Base-by-base conservation (phyloP, 2,888 invertebrate species). In the Sympetrum striolatum region DNA sequence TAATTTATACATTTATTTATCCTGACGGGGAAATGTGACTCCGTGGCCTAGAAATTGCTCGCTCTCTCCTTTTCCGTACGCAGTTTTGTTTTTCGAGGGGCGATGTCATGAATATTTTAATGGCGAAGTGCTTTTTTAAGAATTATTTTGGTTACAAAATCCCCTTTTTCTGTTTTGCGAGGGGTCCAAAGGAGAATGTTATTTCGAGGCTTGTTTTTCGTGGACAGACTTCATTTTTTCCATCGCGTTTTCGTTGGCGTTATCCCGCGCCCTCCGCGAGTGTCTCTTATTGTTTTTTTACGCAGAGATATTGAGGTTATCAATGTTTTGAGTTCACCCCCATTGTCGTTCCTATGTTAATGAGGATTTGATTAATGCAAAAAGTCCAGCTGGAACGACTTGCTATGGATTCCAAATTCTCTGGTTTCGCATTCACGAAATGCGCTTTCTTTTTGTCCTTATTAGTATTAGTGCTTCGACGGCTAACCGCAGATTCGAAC, bases 71-170 rank as follows among this genome's bases (percentile, higher is more conserved):
- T 73, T 25, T 73, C 25, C 31, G 14, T 31, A 31, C 73, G 25
- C 73, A 25, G 25, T 73, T 73, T 73, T 73, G 37, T 86, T 35
- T 60, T 60, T 37, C 64, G 37, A n/a, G 37, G 31, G 86, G 64
- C 31, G 86, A 60, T 60, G 60, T 60, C 86, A 86, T 86, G 86
- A 86, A 86, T 86, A 86, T 86, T 64, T 86, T 86, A 60, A 18
- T 3, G 60, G 37, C 35, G 60, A 6, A 86, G 35, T 35, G 14
- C 22, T 86, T 60, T 86, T 86, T 86, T 60, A 60, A 60, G 86
- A 60, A 86, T 86, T 86, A 22, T 58, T 86, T 60, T 60, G 86
- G 60, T 35, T 86, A 86, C 60, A 37, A 31, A 37, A 37, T 37
- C 60, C 82, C 53, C 22, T 58, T 35, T 58, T 82, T 53, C 53